Evolutionary conservation across 2,113 vertebrate species (phyloP), one percentile per base, ranked within the genome.

Genomic region (Hystrix brachyura): DNA sequence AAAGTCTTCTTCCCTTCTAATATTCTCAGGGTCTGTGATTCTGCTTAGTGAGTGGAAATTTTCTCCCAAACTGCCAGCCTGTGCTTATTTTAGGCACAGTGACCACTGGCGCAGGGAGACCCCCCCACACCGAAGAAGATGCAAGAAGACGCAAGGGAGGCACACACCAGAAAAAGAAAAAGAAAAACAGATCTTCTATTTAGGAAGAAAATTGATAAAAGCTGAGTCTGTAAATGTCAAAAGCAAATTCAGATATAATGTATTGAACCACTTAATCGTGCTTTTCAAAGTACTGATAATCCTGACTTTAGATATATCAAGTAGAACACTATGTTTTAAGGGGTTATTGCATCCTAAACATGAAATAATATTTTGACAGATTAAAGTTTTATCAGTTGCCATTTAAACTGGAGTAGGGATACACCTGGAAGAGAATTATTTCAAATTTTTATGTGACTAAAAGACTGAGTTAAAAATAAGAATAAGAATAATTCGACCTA

Each of bases 391-490:
- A 84, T 46, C 84, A 21, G 3, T 67, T 87, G 21, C n/a, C 6
- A 55, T 88, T 85, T 87, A 59, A 72, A 10, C 62, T 71, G 13
- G 32, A 69, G n/a, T 51, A 78, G 27, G 27, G 89, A 46, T 60
- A 88, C 46, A 71, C 12, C 53, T 94, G 69, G 87, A 81, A 27
- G n/a, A 91, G 27, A 72, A 78, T 81, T 79, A 85, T 88, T 96
- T 92, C 67, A 74, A 87, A 71, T 32, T 48, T 51, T 21, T 67
- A 59, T 46, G 32, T 90, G 2, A 2, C 38, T 95, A 27, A 80
- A 83, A 92, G 17, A 59, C 79, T 38, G 14, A 83, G 60, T 64
- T 21, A 23, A 53, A 8, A 83, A 2, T 46, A 60, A 15, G 34
- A 60, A 18, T 27, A 15, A 3, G 38, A 48, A 10, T 19, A 53